Conservation (phyloP, 2,888 invertebrate species). For the Synanthedon vespiformis region DNA sequence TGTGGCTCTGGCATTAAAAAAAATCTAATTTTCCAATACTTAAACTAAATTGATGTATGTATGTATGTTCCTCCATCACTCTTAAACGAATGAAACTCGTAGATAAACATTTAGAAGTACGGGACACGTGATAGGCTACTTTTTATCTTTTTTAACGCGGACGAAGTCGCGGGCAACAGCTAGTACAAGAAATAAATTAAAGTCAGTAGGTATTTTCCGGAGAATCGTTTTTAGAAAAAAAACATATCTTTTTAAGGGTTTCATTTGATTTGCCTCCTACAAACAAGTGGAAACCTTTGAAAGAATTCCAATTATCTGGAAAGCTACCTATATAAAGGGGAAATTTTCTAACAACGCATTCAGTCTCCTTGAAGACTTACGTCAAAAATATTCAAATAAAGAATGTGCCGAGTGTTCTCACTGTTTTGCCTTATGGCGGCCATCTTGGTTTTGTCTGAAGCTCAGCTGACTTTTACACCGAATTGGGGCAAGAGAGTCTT, state of each 20-base stretch:
- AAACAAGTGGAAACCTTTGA: slow-evolving; percentile 16
- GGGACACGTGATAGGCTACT: no score
- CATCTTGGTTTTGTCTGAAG: slow-evolving; percentile 27
- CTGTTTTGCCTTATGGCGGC: slow-evolving; percentile 20
- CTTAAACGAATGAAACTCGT: no score
- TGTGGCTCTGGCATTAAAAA: no score
- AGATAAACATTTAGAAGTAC: no score
- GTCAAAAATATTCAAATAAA: slow-evolving; percentile 2
- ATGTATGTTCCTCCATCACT: no score
- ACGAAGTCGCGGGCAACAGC: no score
- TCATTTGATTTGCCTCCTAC: slow-evolving; percentile 36
- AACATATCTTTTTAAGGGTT: slow-evolving; percentile 19
- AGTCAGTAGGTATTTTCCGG: neutral
- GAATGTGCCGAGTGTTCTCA: slow-evolving; percentile 25
- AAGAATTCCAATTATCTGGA: slow-evolving; percentile 3
- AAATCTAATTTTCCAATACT: no score
- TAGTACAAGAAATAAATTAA: no score
- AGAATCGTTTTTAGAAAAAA: no score
- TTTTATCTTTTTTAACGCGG: no score
- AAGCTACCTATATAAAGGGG: neutral
- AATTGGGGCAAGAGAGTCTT: slow-evolving; percentile 66
- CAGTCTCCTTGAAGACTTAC: neutral
- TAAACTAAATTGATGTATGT: no score
- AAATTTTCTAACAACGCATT: neutral
- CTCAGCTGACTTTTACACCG: slow-evolving; percentile 69